These are phyloP conservation scores for Geodia barretti DNA, from an alignment of 37 sponge, comb jelly and placozoan species.

Conservation along the genomic window DNA sequence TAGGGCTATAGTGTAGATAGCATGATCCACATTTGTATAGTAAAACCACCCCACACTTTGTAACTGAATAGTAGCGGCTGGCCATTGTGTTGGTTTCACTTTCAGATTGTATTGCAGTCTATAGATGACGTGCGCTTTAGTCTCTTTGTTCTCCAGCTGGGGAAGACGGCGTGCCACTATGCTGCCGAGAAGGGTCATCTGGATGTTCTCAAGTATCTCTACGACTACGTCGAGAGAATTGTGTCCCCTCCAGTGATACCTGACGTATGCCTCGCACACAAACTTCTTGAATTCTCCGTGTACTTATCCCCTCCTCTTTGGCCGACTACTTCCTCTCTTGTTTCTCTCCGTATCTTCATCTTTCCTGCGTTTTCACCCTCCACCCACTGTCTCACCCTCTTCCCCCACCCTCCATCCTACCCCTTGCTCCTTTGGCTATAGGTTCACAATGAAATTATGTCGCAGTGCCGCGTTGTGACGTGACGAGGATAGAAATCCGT, in stretches of 20 bases:
- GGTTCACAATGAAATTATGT: not conserved
- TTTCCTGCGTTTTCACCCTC: not conserved
- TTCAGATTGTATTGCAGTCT: too few relatives aligned
- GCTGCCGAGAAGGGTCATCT: slow-evolving; percentile 77
- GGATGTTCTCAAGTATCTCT: slow-evolving; percentile 44
- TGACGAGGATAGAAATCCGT: too few relatives aligned
- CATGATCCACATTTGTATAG: too few relatives aligned
- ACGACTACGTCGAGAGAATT: slow-evolving; percentile 35
- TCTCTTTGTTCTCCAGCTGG: slow-evolving; percentile 56
- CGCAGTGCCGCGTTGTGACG: too few relatives aligned
- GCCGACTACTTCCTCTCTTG: not conserved
- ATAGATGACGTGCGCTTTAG: too few relatives aligned
- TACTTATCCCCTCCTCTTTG: not conserved
- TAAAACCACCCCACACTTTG: too few relatives aligned
- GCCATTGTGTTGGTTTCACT: too few relatives aligned
- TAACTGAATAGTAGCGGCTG: too few relatives aligned
- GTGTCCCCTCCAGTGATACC: slow-evolving; percentile 30
- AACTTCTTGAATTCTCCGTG: too few relatives aligned
- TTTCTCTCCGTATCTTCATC: slow-evolving; percentile 1
- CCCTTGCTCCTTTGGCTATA: not conserved
- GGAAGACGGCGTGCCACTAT: slow-evolving; percentile 68
- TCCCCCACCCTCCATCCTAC: not conserved
- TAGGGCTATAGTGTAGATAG: not conserved
- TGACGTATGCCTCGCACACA: slow-evolving; percentile 6
- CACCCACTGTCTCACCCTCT: not conserved